These are phyloP conservation scores for Pseudochaenichthys georgianus DNA, from an alignment of 2,797 vertebrate genomes.

Conservation along the genomic window DNA sequence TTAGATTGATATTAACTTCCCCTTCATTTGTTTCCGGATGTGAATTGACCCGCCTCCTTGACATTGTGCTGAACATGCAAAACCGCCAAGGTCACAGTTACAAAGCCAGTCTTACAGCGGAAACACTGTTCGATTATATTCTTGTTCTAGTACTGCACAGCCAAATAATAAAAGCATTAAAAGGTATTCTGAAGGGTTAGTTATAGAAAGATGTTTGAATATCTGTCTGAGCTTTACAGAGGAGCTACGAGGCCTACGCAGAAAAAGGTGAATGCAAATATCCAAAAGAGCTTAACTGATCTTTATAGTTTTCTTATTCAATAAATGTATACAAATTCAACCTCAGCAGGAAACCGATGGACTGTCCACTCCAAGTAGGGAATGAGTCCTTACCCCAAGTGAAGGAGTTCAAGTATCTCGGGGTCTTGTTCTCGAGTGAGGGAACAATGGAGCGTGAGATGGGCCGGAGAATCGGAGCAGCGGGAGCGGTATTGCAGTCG, in stretches of 20 bases:
- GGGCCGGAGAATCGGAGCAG: no score
- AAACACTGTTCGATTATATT: not conserved
- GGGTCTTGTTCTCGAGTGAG: no score
- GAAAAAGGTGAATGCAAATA: conserved; percentile 10
- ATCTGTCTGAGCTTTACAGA: not conserved
- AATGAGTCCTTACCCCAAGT: no score
- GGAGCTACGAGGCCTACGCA: not conserved
- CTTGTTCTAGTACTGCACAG: not conserved
- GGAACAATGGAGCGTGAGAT: no score
- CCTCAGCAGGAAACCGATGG: no score
- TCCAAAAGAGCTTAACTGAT: not conserved
- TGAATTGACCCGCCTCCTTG: not conserved
- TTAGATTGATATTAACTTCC: not conserved
- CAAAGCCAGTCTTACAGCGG: not conserved
- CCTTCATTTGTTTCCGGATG: not conserved
- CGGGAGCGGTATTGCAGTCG: no score
- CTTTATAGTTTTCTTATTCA: not conserved
- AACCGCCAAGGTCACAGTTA: not conserved
- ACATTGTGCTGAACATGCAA: not conserved
- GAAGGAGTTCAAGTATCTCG: no score
- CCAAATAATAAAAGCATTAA: not conserved
- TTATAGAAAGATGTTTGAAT: not conserved
- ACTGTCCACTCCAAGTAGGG: no score
- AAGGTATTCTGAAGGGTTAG: not conserved
- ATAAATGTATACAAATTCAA: not conserved